Evolutionary conservation across 2,113 vertebrate species (phyloP).

Genomic region (Ia io): DNA sequence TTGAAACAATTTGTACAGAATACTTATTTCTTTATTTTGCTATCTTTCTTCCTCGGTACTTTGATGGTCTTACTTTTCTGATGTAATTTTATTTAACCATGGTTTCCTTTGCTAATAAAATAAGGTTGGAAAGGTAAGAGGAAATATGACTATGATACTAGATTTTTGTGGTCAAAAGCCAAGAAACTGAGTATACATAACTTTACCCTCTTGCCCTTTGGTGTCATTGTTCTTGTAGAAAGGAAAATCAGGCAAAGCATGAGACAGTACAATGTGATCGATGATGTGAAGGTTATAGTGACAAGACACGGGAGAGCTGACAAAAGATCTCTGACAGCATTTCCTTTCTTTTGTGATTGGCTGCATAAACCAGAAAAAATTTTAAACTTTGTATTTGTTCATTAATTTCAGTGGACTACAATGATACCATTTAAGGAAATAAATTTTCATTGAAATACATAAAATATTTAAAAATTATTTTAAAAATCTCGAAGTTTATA

Average conservation of each 20-base stretch:
- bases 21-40: conserved; percentile 16
- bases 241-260: conserved; percentile 15
- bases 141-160: conserved; percentile 17
- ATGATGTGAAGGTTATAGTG: conserved; percentile 28
- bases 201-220: not conserved
- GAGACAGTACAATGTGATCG: not conserved
- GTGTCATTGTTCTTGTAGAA: conserved; percentile 43
- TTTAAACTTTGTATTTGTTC: conserved; percentile 51
- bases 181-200: conserved; percentile 48
- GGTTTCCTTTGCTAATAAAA: conserved; percentile 39
- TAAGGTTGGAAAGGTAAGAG: conserved; percentile 29
- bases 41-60: not conserved
- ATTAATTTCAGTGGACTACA: conserved; percentile 49
- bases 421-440: not conserved
- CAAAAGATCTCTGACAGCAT: not conserved
- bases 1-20: not conserved
- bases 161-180: conserved; percentile 43
- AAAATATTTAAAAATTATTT: not conserved
- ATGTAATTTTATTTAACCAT: conserved; percentile 4
- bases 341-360: conserved; percentile 53
- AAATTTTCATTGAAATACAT: not conserved
- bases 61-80: conserved; percentile 26
- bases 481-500: not conserved
- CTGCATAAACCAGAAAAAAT: conserved; percentile 46
- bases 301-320: not conserved